These are phyloP conservation scores for Kobus ellipsiprymnus DNA, from an alignment of 2,113 vertebrate genomes.

Conservation along the genomic window DNA sequence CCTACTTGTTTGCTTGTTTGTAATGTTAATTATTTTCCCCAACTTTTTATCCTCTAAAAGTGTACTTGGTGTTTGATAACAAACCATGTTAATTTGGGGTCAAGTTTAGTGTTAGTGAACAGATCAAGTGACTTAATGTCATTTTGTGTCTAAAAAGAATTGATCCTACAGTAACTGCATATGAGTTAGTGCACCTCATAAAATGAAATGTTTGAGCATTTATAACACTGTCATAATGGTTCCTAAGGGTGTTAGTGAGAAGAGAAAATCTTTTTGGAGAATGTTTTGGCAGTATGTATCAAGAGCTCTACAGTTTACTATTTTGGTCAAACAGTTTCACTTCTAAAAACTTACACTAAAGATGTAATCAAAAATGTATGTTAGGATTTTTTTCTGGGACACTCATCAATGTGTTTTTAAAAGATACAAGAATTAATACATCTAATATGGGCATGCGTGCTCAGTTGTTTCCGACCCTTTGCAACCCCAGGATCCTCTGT, in stretches of 20 bases:
- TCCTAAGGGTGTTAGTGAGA: background rate
- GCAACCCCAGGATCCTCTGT: background rate
- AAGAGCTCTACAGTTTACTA: background rate
- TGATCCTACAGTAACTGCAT: background rate
- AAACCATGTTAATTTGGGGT: background rate
- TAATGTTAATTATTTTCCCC: background rate
- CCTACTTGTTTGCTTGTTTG: background rate
- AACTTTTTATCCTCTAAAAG: background rate
- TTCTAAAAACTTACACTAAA: background rate
- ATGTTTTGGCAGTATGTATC: background rate
- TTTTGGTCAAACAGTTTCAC: background rate
- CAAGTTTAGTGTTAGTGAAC: background rate
- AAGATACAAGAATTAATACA: background rate
- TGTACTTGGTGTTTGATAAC: background rate
- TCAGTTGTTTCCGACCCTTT: background rate
- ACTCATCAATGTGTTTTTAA: background rate
- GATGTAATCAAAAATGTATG: background rate
- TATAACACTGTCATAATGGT: background rate
- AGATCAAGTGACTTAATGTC: background rate
- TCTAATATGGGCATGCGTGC: accelerated
- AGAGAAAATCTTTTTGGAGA: background rate
- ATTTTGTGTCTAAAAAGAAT: background rate
- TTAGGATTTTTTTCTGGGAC: background rate
- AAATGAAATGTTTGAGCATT: background rate
- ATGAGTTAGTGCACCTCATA: background rate